Percentiles rank a stretch among this genome's conserved stretches.
Evolutionary conservation across 92 coral and sea anemone species (phyloP).

Genomic region (Actinostola sp.): DNA sequence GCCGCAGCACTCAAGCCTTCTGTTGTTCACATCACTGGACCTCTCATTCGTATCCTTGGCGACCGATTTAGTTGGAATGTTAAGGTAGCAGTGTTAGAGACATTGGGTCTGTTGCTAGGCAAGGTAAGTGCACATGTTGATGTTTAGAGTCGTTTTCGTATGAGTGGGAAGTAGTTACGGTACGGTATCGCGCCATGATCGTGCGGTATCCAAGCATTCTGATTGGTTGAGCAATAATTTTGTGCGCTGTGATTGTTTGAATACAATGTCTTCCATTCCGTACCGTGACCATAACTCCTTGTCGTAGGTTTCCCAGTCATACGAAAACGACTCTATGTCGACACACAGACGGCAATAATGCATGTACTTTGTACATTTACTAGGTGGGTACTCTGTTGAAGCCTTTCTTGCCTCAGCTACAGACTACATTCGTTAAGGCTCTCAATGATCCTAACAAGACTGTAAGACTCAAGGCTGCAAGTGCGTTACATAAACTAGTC

Average conservation of each 20-base stretch:
- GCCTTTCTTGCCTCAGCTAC: conserved; percentile 97
- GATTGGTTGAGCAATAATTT: too few relatives aligned
- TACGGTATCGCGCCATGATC: too few relatives aligned
- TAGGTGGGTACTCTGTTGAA: conserved; percentile 96
- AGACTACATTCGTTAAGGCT: conserved; percentile 96
- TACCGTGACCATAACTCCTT: too few relatives aligned
- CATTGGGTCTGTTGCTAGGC: conserved; percentile 87
- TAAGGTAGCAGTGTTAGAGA: conserved; percentile 92
- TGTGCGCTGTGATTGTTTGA: too few relatives aligned
- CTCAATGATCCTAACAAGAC: conserved; percentile 90
- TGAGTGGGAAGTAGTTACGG: too few relatives aligned
- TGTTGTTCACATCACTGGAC: conserved; percentile 96
- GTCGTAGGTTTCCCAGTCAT: too few relatives aligned
- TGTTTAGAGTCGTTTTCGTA: too few relatives aligned
- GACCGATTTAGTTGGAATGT: conserved; percentile 98
- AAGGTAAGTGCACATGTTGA: conserved; percentile 89
- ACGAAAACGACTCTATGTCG: too few relatives aligned
- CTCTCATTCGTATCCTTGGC: conserved; percentile 98
- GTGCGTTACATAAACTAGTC: conserved; percentile 86
- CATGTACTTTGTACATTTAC: background rate
- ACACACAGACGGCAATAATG: background rate
- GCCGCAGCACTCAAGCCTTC: conserved; percentile 96
- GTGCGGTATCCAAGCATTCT: too few relatives aligned
- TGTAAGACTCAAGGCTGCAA: conserved; percentile 89
- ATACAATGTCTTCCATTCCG: too few relatives aligned